Base-by-base conservation (phyloP, 2,888 invertebrate species). In the Branchinecta sandiegonensis region DNA sequence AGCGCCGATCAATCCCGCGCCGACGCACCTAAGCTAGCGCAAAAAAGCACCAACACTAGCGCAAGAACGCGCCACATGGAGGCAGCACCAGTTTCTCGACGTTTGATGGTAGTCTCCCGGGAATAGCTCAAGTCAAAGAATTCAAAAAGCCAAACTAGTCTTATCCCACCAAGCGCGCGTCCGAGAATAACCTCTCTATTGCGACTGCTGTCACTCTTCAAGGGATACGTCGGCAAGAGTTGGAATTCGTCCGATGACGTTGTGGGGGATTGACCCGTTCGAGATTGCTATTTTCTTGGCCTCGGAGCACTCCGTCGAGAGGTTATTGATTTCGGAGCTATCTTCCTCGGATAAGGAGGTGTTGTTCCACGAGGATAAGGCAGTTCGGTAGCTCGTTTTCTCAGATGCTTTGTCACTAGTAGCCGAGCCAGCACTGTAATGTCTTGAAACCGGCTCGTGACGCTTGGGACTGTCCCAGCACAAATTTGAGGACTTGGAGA, bases 341-440 rank as follows among this genome's bases (percentile, higher is more conserved):
- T 56, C 63, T 56, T 56, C 63, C 23, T 56, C 63, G 8, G 63
- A 56, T n/a, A 56, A 56, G 8, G 63, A 56, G 9, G 63, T 56
- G 14, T 56, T 56, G 14, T 56, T 56, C 63, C 63, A 56, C 8
- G 63, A 56, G 14, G 63, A 56, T 17, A 56, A 56, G n/a, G 63
- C 23, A 17, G n/a, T 56, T 23, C 23, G n/a, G 63, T 23, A 56
- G 23, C 63, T 56, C n/a, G 63, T 17, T 10, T n/a, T 56, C 23
- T 56, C 63, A 56, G 23, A 23, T 17, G n/a, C 23, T n/a, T n/a
- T 56, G n/a, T n/a, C 23, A 56, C 14, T 17, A 23, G n/a, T 56
- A 17, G 63, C 23, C 10, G 12, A 17, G 63, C 23, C 23, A 17
- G 63, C 63, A 56, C 63, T 56, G 11, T 56, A 23, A 17, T 56